Percentiles rank a stretch among this genome's conserved stretches.
Conservation (phyloP, 1,140 invertebrate genomes). For the Heliconius eleuchia region DNA sequence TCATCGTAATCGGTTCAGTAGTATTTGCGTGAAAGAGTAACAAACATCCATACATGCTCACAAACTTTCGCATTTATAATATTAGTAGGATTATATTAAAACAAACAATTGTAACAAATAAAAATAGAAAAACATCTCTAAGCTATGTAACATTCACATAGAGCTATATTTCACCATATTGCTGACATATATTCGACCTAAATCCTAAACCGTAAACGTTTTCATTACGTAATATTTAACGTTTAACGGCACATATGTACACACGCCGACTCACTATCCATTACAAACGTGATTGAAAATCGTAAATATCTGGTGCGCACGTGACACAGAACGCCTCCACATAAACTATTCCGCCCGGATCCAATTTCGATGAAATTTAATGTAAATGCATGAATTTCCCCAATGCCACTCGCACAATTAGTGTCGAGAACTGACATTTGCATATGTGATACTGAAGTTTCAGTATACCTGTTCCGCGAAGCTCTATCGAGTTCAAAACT, state of each 20-base stretch:
- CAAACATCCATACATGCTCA: no score
- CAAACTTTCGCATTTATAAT: no score
- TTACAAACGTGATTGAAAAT: slow-evolving; percentile 67
- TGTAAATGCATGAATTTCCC: slow-evolving; percentile 79
- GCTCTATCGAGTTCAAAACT: slow-evolving; percentile 75
- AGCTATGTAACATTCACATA: no score
- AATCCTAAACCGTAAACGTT: slow-evolving; percentile 1
- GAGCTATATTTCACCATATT: no score
- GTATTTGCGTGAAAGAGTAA: no score
- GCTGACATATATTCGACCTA: slow-evolving; percentile 4
- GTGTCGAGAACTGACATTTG: slow-evolving; percentile 79
- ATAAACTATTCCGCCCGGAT: slow-evolving; percentile 68
- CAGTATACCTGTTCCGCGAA: slow-evolving; percentile 71
- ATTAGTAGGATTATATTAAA: neutral
- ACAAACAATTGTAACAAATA: no score
- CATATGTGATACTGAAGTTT: slow-evolving; percentile 77
- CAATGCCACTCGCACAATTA: slow-evolving; percentile 76
- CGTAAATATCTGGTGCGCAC: slow-evolving; percentile 70
- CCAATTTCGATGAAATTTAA: slow-evolving; percentile 78
- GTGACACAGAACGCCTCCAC: slow-evolving; percentile 63
- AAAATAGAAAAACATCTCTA: no score
- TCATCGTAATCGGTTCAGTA: no score
- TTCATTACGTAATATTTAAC: slow-evolving; percentile 20
- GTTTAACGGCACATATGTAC: slow-evolving; percentile 34
- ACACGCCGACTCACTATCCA: slow-evolving; percentile 27